These are phyloP conservation scores for Semicossyphus pulcher DNA, from an alignment of 2,113 vertebrate genomes.

Conservation along the genomic window DNA sequence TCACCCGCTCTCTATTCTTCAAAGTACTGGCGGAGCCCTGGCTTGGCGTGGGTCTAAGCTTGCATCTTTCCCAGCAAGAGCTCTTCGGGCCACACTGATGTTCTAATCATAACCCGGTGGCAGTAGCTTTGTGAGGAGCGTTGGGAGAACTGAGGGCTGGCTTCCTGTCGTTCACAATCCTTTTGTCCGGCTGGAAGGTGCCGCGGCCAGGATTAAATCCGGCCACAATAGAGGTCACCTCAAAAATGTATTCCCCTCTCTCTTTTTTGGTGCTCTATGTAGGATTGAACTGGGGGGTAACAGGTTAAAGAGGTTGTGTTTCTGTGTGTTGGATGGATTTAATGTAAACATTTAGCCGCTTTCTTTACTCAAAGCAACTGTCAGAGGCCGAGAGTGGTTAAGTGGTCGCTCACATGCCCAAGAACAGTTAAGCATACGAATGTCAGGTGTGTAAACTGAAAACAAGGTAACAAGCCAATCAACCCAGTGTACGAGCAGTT, in stretches of 20 bases:
- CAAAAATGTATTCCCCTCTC: slow-evolving; percentile 60
- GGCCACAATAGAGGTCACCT: slow-evolving; percentile 64
- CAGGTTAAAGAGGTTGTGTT: background rate
- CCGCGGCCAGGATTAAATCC: slow-evolving; percentile 74
- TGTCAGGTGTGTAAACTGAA: no score
- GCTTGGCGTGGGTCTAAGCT: slow-evolving; percentile 77
- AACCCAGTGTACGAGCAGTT: no score
- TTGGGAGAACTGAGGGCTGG: slow-evolving; percentile 71
- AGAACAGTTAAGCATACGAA: no score
- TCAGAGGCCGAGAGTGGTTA: background rate
- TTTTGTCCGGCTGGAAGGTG: slow-evolving; percentile 74
- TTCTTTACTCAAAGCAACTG: background rate
- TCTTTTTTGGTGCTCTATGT: slow-evolving; percentile 13
- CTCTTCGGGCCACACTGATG: slow-evolving; percentile 68
- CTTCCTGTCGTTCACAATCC: slow-evolving; percentile 72
- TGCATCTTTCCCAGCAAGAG: slow-evolving; percentile 70
- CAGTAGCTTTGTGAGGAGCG: slow-evolving; percentile 73
- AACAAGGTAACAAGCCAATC: no score
- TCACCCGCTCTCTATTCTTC: slow-evolving; percentile 67
- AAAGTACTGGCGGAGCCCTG: slow-evolving; percentile 58
- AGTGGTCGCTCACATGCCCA: background rate
- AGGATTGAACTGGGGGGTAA: slow-evolving; percentile 6
- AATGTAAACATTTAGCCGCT: background rate
- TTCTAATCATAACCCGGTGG: slow-evolving; percentile 80
- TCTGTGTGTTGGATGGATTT: slow-evolving; percentile 2